Percentiles rank a stretch among this genome's conserved stretches.
Conservation (phyloP, 2,888 invertebrate species). For the Bursaphelenchus okinawaensis region DNA sequence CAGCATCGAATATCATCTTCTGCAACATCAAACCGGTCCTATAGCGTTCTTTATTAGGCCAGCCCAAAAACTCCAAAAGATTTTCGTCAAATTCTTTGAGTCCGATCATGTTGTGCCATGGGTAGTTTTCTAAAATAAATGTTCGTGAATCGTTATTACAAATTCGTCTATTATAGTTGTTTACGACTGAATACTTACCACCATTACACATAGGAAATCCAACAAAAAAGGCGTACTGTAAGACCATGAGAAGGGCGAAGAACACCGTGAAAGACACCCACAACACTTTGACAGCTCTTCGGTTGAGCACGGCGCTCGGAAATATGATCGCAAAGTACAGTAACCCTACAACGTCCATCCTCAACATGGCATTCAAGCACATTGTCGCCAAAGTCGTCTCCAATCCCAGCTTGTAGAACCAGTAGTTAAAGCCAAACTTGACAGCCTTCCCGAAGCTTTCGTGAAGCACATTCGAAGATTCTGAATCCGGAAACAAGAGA, state of each 20-base stretch:
- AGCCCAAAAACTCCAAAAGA: constrained; percentile 22
- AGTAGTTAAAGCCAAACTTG: constrained; percentile 85
- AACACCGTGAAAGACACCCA: constrained; percentile 81
- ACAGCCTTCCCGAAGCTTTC: constrained; percentile 67
- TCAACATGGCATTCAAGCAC: constrained; percentile 78
- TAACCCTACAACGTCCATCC: constrained; percentile 63
- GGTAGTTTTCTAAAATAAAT: constrained; percentile 45
- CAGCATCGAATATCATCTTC: not conserved
- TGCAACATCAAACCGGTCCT: not conserved
- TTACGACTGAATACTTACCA: constrained; percentile 21
- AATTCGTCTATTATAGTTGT: not conserved
- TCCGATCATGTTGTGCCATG: constrained; percentile 35
- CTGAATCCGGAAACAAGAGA: constrained; percentile 72
- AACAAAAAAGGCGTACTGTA: constrained; percentile 81
- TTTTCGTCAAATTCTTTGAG: constrained; percentile 26
- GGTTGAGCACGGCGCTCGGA: constrained; percentile 76
- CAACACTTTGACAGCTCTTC: constrained; percentile 59
- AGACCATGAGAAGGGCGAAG: constrained; percentile 72
- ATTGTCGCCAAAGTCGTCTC: constrained; percentile 81
- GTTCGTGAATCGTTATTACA: not conserved
- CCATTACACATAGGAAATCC: constrained; percentile 84
- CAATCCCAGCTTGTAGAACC: constrained; percentile 92
- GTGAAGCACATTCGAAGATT: constrained; percentile 62
- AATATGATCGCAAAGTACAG: constrained; percentile 63
- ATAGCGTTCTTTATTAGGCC: not conserved